Evolutionary conservation across 2,797 vertebrate genomes (phyloP), one percentile per base, ranked within the genome.

Genomic region (Crocidura indochinensis): DNA sequence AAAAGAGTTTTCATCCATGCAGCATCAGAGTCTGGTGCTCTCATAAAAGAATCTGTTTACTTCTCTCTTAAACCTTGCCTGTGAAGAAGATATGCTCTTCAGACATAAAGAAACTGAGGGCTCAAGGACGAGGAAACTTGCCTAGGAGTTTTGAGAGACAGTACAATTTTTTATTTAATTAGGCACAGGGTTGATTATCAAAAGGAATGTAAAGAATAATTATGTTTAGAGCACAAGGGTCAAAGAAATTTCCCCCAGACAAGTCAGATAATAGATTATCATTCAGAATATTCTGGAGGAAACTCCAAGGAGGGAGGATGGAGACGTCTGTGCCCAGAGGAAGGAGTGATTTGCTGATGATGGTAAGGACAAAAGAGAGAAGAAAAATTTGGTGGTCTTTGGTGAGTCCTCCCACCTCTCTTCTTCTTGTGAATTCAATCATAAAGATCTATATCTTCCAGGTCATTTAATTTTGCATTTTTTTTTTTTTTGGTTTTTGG

Each of bases 121-220:
- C 49, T 89, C 26, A 60, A 10, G 20, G 22, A 67, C n/a, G n/a
- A 79, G 84, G 47, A 87, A 87, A 82, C 19, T 79, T 87, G n/a
- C 1, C 44, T 10, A 67, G 14, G 17, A 68, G 4, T 44, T 72
- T 12, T 38, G 51, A 60, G 15, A 84, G 22, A 29, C 3, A 29
- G 11, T 74, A 29, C 29, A 53, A 85, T 80, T 88, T 90, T 47
- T 78, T 29, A 77, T 74, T 77, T 65, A 84, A 53, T 65, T 10
- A 69, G 53, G 71, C 53, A 74, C 2, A 44, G 4, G 31, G 89
- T 31, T 11, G 67, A 79, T 62, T n/a, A 49, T 26, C 15, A 82
- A 84, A 74, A 14, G 7, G 8, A 5, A 17, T 14, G 8, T 4
- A 68, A 69, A 56, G n/a, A 77, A 81, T 67, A 81, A 76, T 77